Percentiles rank a stretch among this genome's conserved stretches.
Conservation (phyloP, 2,888 invertebrate species). For the Drosophila niveifrons region DNA sequence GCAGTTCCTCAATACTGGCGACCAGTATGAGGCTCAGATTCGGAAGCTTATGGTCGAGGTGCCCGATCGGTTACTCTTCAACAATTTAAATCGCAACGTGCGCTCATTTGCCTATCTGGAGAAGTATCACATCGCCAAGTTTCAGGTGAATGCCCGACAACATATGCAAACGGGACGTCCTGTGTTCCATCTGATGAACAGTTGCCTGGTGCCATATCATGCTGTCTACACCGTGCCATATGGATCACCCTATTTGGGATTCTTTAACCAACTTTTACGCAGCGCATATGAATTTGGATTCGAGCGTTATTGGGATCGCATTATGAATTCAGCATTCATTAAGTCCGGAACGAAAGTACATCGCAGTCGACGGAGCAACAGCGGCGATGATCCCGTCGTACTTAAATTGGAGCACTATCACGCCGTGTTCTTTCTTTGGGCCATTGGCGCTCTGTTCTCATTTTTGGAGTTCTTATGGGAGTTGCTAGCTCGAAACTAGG, state of each 20-base stretch:
- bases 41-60: constrained; percentile 84
- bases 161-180: constrained; percentile 85
- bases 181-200: constrained; percentile 86
- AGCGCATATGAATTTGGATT: constrained; percentile 87
- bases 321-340: constrained; percentile 75
- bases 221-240: constrained; percentile 87
- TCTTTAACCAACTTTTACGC: constrained; percentile 86
- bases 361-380: constrained; percentile 43
- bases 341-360: constrained; percentile 68
- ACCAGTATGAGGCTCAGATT: constrained; percentile 69
- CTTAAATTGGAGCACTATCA: constrained; percentile 81
- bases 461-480: constrained; percentile 71
- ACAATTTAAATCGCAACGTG: constrained; percentile 85
- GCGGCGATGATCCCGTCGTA: constrained; percentile 73
- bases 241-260: constrained; percentile 87
- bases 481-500: constrained; percentile 54
- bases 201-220: constrained; percentile 87
- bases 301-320: constrained; percentile 84
- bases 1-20: constrained; percentile 84
- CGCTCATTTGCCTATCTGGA: constrained; percentile 86
- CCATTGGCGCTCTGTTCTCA: constrained; percentile 71
- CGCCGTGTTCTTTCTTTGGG: constrained; percentile 81
- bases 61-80: constrained; percentile 84
- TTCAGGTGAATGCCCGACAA: constrained; percentile 69
- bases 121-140: constrained; percentile 85